Evolutionary conservation across 1,140 invertebrate genomes (phyloP), one percentile per base, ranked within the genome.

Genomic region (Drosophila micromelanica): DNA sequence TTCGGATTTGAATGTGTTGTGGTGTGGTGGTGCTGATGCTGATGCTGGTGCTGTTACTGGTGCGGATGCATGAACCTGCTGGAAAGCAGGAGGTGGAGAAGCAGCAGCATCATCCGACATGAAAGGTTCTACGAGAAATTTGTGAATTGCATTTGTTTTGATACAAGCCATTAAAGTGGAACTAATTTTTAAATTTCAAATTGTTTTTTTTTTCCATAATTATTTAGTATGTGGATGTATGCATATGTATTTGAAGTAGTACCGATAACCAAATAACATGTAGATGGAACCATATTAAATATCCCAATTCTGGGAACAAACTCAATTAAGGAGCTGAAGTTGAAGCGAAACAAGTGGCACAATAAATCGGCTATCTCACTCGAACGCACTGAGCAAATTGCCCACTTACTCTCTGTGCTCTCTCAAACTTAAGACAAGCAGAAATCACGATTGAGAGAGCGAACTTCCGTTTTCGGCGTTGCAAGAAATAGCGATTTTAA

Each of bases 111-210:
- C 81, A 77, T 87, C 76, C 84, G 82, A 82, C 82, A 87, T 79
- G 67, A 89, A 79, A 73, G 81, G 81, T 78, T 87, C 82, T 87
- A 87, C 82, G 82, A 82, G 68, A 87, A 78, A 87, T 89, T 76
- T 63, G 23, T 72, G 71, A 82, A 68, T 80, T 80, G 77, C 49
- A 63, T 40, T 30, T n/a, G 17, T 69, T 70, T 55, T 40, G 30
- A 54, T 64, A 43, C 67, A 70, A 84, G 67, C 80, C 59, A 61
- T 71, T 40, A 67, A 65, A 55, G 32, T 63, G 12, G 38, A 75
- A 56, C 42, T 38, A 76, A 42, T 32, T 46, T 48, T 35, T 35
- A 0, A 35, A 35, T 48, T 35, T 35, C 6, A 35, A 35, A 5
- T 35, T 35, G 0, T 6, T n/a, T 20, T 15, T 42, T 61, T 37